Base-by-base conservation (phyloP, 92 coral and sea anemone species). In the Palythoa heliodiscus region DNA sequence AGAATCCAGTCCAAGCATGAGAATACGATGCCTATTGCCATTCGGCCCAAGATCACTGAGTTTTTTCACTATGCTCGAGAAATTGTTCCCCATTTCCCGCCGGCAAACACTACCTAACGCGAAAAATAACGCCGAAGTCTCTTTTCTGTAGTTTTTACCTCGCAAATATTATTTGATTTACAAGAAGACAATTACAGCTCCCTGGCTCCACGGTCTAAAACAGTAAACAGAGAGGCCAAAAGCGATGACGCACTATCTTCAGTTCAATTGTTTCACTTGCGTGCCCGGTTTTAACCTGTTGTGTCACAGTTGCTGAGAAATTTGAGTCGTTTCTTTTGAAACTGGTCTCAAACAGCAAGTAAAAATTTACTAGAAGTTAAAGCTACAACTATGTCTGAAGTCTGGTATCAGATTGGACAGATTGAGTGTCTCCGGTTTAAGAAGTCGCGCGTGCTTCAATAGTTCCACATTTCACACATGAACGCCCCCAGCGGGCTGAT, bases 21-120 rank as follows among this genome's bases (percentile, higher is more conserved):
- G 58, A 80, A 80, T 80, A 13, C 84, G 74, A 48, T 80, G 84
- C 14, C 84, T 73, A 43, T 80, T 80, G 35, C 84, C 84, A 52
- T 80, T 66, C 48, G 84, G 84, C 38, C 84, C 84, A 20, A 80
- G 54, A 66, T 80, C 84, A 54, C 84, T 66, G 22, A 80, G 50
- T 22, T 80, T 80, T 52, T 80, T 80, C 57, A 80, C 84, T n/a
- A 80, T 66, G 48, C 40, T 66, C 19, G 84, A 64, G 3, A 80
- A 22, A 17, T 80, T 80, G 43, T 66, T 80, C 60, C 84, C 84
- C 84, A 80, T 80, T 75, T n/a, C 66, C 64, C 39, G 43, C 66
- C 64, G 19, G 43, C 11, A 71, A 71, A 7, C 35, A 38, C 22
- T n/a, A 15, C 19, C 11, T 71, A 17, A 39, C 20, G 13, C 58